Conservation (phyloP, 2,113 vertebrate genomes). For the Galemys pyrenaicus region DNA sequence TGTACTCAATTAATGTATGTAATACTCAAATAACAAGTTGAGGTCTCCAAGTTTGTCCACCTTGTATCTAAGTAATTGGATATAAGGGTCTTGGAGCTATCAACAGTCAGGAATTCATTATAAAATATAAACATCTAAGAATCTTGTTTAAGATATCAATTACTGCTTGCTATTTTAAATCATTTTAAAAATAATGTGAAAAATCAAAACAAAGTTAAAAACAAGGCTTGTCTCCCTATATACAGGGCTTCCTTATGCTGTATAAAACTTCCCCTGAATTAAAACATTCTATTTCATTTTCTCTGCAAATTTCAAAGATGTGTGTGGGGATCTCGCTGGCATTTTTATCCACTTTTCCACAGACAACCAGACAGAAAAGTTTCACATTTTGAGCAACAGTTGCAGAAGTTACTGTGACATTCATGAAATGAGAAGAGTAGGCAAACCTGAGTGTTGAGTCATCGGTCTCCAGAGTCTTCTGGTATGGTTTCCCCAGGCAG, state of each 20-base stretch:
- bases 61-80: neutral
- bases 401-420: neutral
- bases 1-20: neutral
- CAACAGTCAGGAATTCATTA: neutral
- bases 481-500: neutral
- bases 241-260: neutral
- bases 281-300: neutral
- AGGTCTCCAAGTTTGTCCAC: neutral
- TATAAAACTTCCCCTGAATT: neutral
- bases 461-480: neutral
- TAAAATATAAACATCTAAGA: neutral
- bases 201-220: neutral
- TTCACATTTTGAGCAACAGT: slow-evolving; percentile 22
- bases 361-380: slow-evolving; percentile 39
- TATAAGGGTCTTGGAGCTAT: neutral
- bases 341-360: slow-evolving; percentile 18
- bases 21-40: neutral
- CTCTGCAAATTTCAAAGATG: neutral
- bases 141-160: neutral
- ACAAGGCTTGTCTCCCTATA: neutral
- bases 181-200: too few relatives aligned
- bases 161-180: neutral
- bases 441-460: neutral
- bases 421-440: neutral
- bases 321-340: neutral